These are phyloP conservation scores for Monarcha castaneiventris DNA, from an alignment of 2,113 vertebrate genomes.

Conservation along the genomic window DNA sequence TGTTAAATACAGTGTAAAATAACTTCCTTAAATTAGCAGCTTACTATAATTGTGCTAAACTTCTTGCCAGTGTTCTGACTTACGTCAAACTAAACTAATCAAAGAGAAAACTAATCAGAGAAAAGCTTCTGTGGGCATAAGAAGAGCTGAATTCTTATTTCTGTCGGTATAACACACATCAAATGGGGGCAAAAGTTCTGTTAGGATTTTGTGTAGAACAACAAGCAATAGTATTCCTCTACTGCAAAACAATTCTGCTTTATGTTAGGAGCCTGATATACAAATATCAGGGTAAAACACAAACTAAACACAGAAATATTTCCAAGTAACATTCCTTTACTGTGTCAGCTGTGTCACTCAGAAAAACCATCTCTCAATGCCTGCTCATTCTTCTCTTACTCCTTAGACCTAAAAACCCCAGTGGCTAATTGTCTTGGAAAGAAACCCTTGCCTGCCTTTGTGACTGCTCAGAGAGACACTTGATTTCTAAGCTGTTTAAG, in stretches of 20 bases:
- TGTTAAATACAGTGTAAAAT: background rate
- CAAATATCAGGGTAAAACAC: background rate
- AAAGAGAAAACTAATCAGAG: background rate
- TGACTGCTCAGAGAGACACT: background rate
- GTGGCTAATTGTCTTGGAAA: background rate
- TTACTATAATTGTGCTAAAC: background rate
- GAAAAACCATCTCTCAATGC: background rate
- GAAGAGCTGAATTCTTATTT: background rate
- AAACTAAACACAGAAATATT: background rate
- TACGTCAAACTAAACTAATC: background rate
- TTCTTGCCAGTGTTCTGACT: background rate
- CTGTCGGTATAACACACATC: background rate
- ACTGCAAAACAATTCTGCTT: background rate
- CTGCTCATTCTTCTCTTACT: background rate
- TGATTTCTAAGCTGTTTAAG: background rate
- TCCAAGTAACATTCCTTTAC: background rate
- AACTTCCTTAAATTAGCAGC: background rate
- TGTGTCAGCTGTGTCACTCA: background rate
- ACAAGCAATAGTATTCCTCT: background rate
- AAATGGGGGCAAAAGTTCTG: background rate
- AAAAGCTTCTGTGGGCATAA: background rate
- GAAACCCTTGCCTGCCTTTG: background rate
- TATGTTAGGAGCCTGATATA: background rate
- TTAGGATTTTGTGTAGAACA: background rate
- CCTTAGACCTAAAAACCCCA: background rate